Evolutionary conservation across 2,888 invertebrate species (phyloP), one percentile per base, ranked within the genome.

Genomic region (Netelia fuscicornis): DNA sequence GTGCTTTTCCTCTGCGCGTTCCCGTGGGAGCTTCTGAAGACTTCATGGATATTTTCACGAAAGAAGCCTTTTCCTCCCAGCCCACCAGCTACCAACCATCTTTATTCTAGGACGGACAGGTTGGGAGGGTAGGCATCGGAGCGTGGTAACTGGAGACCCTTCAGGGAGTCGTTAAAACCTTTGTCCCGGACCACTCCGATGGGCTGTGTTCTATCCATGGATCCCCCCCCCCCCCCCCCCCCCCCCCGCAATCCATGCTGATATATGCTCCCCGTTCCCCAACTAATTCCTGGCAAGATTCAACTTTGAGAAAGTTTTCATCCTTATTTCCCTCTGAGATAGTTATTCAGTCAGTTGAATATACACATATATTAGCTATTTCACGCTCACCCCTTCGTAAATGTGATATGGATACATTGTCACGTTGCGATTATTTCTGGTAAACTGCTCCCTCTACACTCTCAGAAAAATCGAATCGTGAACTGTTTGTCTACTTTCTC

Each of bases 101-200:
- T 92, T 93, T 93, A 92, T 93, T 92, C 92, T 87, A 84, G 90
- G 90, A 90, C 90, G 91, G 92, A 92, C 93, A 91, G 91, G 90
- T 90, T 91, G 92, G 90, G 92, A 92, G 93, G 93, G 93, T 93
- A 93, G 91, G 93, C 93, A 93, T 93, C 92, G 93, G 92, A 93
- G 91, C 93, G 92, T 93, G 91, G 93, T 93, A 93, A 93, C 93
- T 92, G 92, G 92, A 91, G 89, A 91, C 92, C 90, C 93, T 91
- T 92, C 91, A 91, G 93, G 93, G 93, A 93, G 93, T 92, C 92
- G 93, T 93, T 93, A 93, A 93, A 93, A 92, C 92, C 89, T 89
- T 78, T 79, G 90, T 92, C 91, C 92, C 91, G 90, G 91, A 90
- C 90, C 91, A 89, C 89, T 84, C 86, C 77, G 82, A 77, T 79